Evolutionary conservation across 2,888 invertebrate species (phyloP).

Genomic region (Zeuzera pyrina): DNA sequence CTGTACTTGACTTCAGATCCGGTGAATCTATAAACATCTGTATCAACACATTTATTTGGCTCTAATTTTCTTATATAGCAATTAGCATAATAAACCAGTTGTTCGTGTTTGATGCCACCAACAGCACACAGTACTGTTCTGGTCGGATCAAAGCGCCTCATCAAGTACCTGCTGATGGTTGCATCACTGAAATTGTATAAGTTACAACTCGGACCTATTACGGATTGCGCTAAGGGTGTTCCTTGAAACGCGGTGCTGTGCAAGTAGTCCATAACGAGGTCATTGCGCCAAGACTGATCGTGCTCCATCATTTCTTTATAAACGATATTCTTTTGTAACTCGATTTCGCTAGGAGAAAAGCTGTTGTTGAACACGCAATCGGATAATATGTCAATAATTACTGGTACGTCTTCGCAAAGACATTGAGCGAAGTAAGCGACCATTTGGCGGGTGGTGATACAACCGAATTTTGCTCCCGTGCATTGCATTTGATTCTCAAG

Average conservation of each 20-base stretch:
- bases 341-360: conserved; percentile 43
- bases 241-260: conserved; percentile 58
- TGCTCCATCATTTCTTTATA: conserved; percentile 44
- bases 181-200: conserved; percentile 70
- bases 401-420: conserved; percentile 86
- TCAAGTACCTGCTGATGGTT: conserved; percentile 85
- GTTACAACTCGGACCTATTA: conserved; percentile 80
- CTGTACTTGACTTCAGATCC: conserved; percentile 90
- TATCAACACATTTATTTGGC: conserved; percentile 69
- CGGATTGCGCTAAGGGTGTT: conserved; percentile 44
- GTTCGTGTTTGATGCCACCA: conserved; percentile 90
- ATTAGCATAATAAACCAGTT: conserved; percentile 83
- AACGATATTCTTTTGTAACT: conserved; percentile 39
- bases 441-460: conserved; percentile 96
- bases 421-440: conserved; percentile 97
- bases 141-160: conserved; percentile 87
- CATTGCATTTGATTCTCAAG: conserved; percentile 94
- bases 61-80: conserved; percentile 76
- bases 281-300: conserved; percentile 31
- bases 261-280: conserved; percentile 49
- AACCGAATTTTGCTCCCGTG: conserved; percentile 95
- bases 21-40: conserved; percentile 81
- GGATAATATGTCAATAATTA: conserved; percentile 91
- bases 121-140: conserved; percentile 94
- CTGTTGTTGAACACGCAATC: conserved; percentile 92